phyloP scores from a whole-genome alignment of 2,113 vertebrate genomes.

The Dipodomys spectabilis region DNA sequence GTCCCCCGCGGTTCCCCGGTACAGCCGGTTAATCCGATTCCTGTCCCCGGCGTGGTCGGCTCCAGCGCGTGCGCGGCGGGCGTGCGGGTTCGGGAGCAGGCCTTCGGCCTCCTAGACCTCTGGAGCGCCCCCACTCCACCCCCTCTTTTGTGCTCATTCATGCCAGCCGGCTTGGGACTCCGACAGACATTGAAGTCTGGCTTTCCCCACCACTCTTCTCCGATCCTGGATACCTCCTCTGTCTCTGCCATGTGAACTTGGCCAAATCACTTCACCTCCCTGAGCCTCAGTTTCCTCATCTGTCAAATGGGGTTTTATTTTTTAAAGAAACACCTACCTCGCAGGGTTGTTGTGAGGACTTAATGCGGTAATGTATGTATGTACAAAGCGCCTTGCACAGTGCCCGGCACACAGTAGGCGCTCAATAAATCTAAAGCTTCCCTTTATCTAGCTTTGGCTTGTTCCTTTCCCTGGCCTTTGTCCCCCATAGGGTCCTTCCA shows the following conservation, averaged over 20 bases:
- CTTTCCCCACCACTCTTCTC: background rate
- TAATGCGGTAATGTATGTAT: slow-evolving; percentile 71
- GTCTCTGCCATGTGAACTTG: slow-evolving; percentile 66
- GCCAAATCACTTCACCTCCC: slow-evolving; percentile 76
- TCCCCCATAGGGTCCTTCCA: background rate
- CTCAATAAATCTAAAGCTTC: slow-evolving; percentile 77
- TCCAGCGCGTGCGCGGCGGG: background rate
- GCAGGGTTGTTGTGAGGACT: slow-evolving; percentile 84
- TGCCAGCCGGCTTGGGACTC: slow-evolving; percentile 24
- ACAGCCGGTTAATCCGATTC: background rate
- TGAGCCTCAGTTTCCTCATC: slow-evolving; percentile 82
- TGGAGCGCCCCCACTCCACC: slow-evolving; percentile 5
- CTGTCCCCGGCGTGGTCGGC: background rate
- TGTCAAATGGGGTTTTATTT: slow-evolving; percentile 76
- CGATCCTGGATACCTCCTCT: slow-evolving; percentile 27
- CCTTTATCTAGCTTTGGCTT: slow-evolving; percentile 34
- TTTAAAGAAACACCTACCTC: slow-evolving; percentile 79
- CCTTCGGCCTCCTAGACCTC: slow-evolving; percentile 33
- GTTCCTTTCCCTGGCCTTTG: slow-evolving; percentile 9
- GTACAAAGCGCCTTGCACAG: slow-evolving; percentile 60
- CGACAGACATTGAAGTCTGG: background rate
- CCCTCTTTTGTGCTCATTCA: slow-evolving; percentile 17
- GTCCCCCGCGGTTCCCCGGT: background rate
- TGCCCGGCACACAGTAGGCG: slow-evolving; percentile 69
- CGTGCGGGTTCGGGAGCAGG: slow-evolving; percentile 8